Percentiles rank a stretch among this genome's conserved stretches.
Evolutionary conservation across 23 tunicate genomes (phyloP).

Genomic region (Halocynthia roretzi): DNA sequence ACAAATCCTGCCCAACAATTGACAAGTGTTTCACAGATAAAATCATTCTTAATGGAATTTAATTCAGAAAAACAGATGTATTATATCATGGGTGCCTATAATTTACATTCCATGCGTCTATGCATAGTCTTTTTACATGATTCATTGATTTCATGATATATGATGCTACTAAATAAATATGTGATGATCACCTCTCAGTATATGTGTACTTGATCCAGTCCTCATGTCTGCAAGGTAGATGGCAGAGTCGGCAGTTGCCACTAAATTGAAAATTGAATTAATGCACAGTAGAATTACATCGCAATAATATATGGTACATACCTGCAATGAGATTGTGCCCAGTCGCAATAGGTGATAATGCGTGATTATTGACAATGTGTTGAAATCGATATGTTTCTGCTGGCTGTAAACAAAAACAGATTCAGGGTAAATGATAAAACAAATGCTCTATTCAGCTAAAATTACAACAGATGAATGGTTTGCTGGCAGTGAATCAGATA

Average conservation of each 20-base stretch:
- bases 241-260: conserved; percentile 35
- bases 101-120: neutral
- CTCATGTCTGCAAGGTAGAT: conserved; percentile 67
- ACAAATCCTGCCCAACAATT: no score
- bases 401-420: conserved; percentile 36
- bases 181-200: conserved; percentile 33
- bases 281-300: neutral
- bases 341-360: conserved; percentile 44
- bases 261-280: conserved; percentile 10
- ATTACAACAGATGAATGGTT: no score
- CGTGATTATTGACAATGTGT: conserved; percentile 37
- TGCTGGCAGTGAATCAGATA: no score
- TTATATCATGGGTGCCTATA: neutral
- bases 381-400: conserved; percentile 64
- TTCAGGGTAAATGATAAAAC: no score
- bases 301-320: neutral
- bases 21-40: no score
- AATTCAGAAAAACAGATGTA: no score
- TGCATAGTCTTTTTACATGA: neutral
- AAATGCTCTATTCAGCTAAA: no score
- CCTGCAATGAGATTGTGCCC: conserved; percentile 65
- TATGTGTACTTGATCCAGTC: conserved; percentile 53
- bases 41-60: no score
- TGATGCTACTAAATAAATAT: neutral
- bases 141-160: neutral